phyloP scores from a whole-genome alignment of 2,113 vertebrate species.

The Anoplopoma fimbria region DNA sequence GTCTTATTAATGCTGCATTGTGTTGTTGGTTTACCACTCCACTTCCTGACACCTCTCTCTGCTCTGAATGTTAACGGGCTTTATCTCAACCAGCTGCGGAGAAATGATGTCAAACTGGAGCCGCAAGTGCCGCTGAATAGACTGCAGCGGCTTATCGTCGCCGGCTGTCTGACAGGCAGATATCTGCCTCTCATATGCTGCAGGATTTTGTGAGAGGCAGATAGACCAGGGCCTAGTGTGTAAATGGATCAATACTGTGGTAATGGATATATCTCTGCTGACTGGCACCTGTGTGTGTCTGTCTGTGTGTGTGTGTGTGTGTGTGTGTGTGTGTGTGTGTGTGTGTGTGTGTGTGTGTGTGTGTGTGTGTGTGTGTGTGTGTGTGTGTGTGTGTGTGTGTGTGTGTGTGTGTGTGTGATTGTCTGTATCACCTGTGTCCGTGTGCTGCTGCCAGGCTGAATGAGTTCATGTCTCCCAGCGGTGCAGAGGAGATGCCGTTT shows the following conservation, averaged over 20 bases:
- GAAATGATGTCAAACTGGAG: slow-evolving; percentile 49
- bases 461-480: slow-evolving; percentile 85
- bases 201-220: slow-evolving; percentile 44
- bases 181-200: slow-evolving; percentile 22
- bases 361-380: slow-evolving; percentile 7
- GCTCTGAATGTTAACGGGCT: slow-evolving; percentile 70
- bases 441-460: slow-evolving; percentile 87
- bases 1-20: slow-evolving; percentile 71
- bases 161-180: slow-evolving; percentile 32
- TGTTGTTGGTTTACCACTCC: slow-evolving; percentile 61
- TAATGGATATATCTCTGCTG: slow-evolving; percentile 55
- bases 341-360: slow-evolving; percentile 16
- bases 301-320: too few species aligned
- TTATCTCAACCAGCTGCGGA: slow-evolving; percentile 60
- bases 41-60: slow-evolving; percentile 57
- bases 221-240: slow-evolving; percentile 36
- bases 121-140: slow-evolving; percentile 26
- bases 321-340: background rate
- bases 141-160: slow-evolving; percentile 26
- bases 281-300: slow-evolving; percentile 19
- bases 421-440: slow-evolving; percentile 83
- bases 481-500: slow-evolving; percentile 82
- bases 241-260: slow-evolving; percentile 67
- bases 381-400: slow-evolving; percentile 19
- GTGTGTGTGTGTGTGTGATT: slow-evolving; percentile 7